Evolutionary conservation across 2,113 vertebrate genomes (phyloP).

Genomic region (Aptenodytes patagonicus): DNA sequence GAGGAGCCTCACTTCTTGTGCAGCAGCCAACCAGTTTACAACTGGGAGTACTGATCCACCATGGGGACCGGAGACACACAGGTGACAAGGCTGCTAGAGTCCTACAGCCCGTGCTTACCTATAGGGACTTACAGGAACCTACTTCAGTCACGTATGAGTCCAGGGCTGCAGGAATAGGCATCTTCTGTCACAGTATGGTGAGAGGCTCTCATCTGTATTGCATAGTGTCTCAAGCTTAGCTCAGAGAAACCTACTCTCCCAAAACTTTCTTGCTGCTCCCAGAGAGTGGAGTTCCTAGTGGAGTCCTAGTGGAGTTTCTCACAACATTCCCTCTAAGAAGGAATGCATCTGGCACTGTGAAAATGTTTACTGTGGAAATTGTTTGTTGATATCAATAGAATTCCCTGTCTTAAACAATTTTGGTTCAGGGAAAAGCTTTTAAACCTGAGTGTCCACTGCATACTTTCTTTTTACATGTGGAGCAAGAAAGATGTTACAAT

Average conservation of each 20-base stretch:
- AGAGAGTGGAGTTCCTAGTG: not conserved
- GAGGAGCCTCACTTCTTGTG: not conserved
- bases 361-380: not conserved
- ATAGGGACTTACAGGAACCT: not conserved
- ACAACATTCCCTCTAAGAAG: not conserved
- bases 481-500: not conserved
- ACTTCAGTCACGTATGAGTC: not conserved
- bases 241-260: not conserved
- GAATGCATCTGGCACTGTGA: not conserved
- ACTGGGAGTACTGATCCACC: not conserved
- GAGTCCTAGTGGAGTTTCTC: not conserved
- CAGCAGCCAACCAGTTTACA: not conserved
- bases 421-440: not conserved
- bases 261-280: not conserved
- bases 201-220: not conserved
- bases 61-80: not conserved
- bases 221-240: not conserved
- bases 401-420: not conserved
- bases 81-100: not conserved
- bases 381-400: not conserved
- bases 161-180: not conserved
- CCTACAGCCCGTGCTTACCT: not conserved
- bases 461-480: not conserved
- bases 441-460: not conserved
- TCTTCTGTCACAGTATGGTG: not conserved